Evolutionary conservation across 30 jellyfish, hydroid and myxozoan species (phyloP).

Genomic region (Rhopilema esculentum): DNA sequence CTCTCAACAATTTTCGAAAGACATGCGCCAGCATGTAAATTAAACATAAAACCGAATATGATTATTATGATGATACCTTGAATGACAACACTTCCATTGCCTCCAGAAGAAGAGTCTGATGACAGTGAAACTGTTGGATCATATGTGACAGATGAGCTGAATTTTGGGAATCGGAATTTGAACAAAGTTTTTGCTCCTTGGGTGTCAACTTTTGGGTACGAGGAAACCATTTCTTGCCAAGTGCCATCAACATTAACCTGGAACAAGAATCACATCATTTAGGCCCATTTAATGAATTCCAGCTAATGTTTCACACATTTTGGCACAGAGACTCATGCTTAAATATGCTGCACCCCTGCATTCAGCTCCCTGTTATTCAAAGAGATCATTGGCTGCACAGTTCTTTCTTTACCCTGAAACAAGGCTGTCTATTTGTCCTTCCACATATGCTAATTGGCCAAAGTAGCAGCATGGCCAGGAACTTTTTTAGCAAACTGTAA

Average conservation of each 20-base stretch:
- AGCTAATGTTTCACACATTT: no score
- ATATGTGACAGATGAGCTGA: constrained; percentile 1
- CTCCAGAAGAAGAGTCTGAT: not conserved
- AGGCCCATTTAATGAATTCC: not conserved
- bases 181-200: constrained; percentile 26
- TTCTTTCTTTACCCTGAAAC: no score
- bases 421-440: no score
- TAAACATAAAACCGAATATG: not conserved
- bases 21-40: no score
- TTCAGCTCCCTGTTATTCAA: no score
- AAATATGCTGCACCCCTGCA: no score
- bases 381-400: no score
- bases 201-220: constrained; percentile 20
- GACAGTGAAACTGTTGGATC: constrained; percentile 33
- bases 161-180: constrained; percentile 40
- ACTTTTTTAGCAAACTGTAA: no score
- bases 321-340: no score
- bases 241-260: constrained; percentile 8
- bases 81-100: not conserved
- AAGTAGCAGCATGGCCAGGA: no score
- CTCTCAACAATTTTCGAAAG: no score
- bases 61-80: not conserved
- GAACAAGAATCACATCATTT: not conserved
- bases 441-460: no score
- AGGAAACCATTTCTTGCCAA: constrained; percentile 25